phyloP scores from a whole-genome alignment of 2,113 vertebrate species.

The Phaethon lepturus region DNA sequence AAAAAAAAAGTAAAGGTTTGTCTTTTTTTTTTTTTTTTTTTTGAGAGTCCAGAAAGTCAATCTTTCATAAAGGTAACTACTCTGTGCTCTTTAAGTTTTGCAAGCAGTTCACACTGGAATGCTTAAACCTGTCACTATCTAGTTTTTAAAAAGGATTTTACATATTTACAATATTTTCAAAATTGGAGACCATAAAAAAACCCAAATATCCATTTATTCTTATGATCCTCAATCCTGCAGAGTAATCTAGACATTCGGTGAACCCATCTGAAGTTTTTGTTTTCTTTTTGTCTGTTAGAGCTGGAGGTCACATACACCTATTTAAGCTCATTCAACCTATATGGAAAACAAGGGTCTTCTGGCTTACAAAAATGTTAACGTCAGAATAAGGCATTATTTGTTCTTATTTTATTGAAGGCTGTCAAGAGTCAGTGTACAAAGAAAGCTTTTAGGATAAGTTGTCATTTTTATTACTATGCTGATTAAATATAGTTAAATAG shows the following conservation, averaged over 20 bases:
- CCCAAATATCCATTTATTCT: background rate
- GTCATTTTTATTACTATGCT: slow-evolving; percentile 17
- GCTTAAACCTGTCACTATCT: background rate
- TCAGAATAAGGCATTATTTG: slow-evolving; percentile 29
- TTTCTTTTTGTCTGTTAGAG: background rate
- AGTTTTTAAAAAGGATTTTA: background rate
- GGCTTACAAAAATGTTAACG: slow-evolving; percentile 1
- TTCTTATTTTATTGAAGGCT: slow-evolving; percentile 54
- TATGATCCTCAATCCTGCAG: background rate
- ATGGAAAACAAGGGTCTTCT: background rate
- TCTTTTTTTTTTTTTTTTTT: background rate
- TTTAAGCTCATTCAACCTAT: background rate
- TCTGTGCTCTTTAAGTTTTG: background rate
- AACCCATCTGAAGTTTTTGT: background rate
- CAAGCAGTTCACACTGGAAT: background rate
- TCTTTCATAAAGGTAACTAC: background rate
- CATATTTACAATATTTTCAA: background rate
- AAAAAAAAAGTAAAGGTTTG: background rate
- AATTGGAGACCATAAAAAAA: background rate
- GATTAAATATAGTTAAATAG: slow-evolving; percentile 38
- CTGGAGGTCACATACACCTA: background rate
- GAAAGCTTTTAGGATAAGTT: background rate
- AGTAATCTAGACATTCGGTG: background rate
- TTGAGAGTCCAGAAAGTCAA: slow-evolving; percentile 22
- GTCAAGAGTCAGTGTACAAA: background rate